phyloP scores from a whole-genome alignment of 2,888 invertebrate genomes.

The Eretmocerus hayati region DNA sequence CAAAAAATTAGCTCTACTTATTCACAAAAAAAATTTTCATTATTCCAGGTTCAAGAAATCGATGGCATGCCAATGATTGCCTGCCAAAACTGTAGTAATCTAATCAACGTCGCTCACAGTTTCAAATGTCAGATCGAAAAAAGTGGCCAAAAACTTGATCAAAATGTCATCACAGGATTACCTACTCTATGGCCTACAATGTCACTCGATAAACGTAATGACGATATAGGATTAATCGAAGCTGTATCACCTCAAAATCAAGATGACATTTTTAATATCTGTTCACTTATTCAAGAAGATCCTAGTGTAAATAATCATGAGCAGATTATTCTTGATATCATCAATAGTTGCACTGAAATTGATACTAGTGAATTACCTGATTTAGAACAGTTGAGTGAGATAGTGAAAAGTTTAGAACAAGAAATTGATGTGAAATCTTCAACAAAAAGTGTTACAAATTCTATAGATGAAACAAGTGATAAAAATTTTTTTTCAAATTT shows the following conservation, averaged over 20 bases:
- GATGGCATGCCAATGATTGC: constrained; percentile 37
- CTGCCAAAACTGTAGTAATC: constrained; percentile 33
- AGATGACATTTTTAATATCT: constrained; percentile 9
- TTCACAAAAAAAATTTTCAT: too few relatives aligned
- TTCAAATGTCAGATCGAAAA: constrained; percentile 38
- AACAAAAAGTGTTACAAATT: too few relatives aligned
- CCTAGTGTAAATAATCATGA: constrained; percentile 5
- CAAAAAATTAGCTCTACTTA: too few relatives aligned
- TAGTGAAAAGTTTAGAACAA: too few relatives aligned
- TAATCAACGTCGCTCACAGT: constrained; percentile 34
- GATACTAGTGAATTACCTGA: too few relatives aligned
- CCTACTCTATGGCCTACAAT: constrained; percentile 8
- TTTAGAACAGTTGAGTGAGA: too few relatives aligned
- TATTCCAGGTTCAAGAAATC: constrained; percentile 34
- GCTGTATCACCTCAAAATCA: constrained; percentile 6
- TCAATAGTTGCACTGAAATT: too few relatives aligned
- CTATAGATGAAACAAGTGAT: too few relatives aligned
- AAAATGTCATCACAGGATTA: constrained; percentile 19
- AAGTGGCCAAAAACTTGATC: constrained; percentile 35
- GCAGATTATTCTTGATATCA: too few relatives aligned
- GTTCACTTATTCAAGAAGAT: not conserved
- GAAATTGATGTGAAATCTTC: too few relatives aligned
- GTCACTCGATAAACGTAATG: constrained; percentile 5
- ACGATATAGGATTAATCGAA: constrained; percentile 6
- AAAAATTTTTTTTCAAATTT: too few relatives aligned